Conservation (phyloP, 2,113 vertebrate species). For the Brachypodius melanocephalos region DNA sequence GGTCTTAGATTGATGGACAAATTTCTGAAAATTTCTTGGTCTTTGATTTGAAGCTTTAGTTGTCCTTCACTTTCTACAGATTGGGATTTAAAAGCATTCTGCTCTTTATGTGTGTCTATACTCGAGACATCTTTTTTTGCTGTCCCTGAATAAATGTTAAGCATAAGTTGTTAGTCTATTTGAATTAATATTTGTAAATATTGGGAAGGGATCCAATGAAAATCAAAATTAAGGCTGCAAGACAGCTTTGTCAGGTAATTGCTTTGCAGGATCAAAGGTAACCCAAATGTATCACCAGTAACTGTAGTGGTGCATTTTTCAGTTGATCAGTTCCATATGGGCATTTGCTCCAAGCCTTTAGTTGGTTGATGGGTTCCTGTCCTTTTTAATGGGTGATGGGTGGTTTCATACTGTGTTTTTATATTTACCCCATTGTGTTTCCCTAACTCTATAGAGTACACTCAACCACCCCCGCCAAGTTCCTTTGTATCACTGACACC, state of each 20-base stretch:
- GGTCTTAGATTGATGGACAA: not conserved
- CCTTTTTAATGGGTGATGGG: too few relatives aligned
- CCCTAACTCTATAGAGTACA: too few relatives aligned
- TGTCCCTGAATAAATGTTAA: not conserved
- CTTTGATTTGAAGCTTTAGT: not conserved
- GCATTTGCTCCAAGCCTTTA: too few relatives aligned
- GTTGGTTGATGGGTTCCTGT: too few relatives aligned
- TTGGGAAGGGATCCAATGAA: not conserved
- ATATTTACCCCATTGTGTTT: too few relatives aligned
- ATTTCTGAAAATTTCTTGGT: not conserved
- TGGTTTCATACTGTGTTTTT: too few relatives aligned
- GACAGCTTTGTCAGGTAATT: not conserved
- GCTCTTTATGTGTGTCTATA: not conserved
- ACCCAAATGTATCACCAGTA: not conserved
- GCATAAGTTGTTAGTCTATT: not conserved
- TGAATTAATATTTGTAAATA: not conserved
- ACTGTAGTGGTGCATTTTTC: not conserved
- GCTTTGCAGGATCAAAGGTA: not conserved
- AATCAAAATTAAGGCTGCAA: not conserved
- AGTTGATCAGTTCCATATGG: too few relatives aligned
- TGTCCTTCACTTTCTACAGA: not conserved
- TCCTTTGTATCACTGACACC: too few relatives aligned
- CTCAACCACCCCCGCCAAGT: too few relatives aligned
- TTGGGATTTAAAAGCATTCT: not conserved
- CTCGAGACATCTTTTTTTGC: not conserved